phyloP scores from a whole-genome alignment of 2,797 vertebrate species.

The Gadopsis bispinosus region DNA sequence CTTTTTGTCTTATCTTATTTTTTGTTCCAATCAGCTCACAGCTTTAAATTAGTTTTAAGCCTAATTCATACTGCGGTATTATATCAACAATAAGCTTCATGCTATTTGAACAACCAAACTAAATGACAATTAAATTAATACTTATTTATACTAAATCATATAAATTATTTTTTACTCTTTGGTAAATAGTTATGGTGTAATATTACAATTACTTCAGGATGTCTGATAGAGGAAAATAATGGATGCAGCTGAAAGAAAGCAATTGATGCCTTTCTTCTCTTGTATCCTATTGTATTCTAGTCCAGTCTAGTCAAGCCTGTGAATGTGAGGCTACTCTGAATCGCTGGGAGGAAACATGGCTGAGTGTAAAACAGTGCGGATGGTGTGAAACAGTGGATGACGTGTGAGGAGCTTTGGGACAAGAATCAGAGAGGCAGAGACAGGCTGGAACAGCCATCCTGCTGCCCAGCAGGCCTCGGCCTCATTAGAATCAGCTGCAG shows the following conservation, averaged over 20 bases:
- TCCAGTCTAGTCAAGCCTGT: slow-evolving; percentile 4
- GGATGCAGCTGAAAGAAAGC: neutral
- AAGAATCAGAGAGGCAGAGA: slow-evolving; percentile 67
- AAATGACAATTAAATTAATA: neutral
- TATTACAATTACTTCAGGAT: neutral
- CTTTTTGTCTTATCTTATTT: too few species aligned
- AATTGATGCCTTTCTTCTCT: neutral
- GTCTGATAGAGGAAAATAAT: neutral
- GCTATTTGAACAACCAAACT: neutral
- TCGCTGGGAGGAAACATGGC: slow-evolving; percentile 38
- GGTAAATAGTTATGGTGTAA: neutral
- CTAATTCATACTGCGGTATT: neutral
- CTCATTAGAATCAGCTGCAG: slow-evolving; percentile 77
- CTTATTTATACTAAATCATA: too few species aligned
- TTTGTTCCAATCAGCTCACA: too few species aligned
- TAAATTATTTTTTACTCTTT: neutral
- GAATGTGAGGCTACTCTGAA: slow-evolving; percentile 10
- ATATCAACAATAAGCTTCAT: neutral
- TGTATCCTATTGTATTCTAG: neutral
- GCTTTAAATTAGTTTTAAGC: neutral
- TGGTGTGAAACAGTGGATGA: slow-evolving; percentile 69
- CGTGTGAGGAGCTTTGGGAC: slow-evolving; percentile 67
- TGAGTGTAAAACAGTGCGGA: slow-evolving; percentile 45
- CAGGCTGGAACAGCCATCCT: slow-evolving; percentile 58
- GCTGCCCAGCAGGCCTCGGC: slow-evolving; percentile 73